Conservation (phyloP, 2,888 invertebrate genomes). For the Sarcophaga variegata region DNA sequence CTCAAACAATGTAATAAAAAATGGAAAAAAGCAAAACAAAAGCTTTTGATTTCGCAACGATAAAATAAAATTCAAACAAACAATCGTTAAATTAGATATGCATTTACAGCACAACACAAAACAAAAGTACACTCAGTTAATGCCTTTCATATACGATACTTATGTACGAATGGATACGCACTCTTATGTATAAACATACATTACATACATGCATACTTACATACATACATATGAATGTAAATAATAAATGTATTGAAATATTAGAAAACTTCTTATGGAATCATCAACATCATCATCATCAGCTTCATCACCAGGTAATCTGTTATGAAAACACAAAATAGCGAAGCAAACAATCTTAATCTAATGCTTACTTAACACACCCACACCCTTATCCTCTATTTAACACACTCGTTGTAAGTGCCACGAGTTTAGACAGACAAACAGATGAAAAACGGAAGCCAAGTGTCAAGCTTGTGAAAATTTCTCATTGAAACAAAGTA, state of each 20-base stretch:
- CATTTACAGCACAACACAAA: slow-evolving; percentile 29
- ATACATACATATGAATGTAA: slow-evolving; percentile 21
- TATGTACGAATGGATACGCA: slow-evolving; percentile 4
- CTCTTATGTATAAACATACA: not conserved
- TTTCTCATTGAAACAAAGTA: slow-evolving; percentile 50
- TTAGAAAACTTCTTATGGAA: slow-evolving; percentile 43
- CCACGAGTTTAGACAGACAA: not conserved
- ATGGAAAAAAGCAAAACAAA: not conserved
- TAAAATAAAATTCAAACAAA: slow-evolving; percentile 37
- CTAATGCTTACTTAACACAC: not conserved
- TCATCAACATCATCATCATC: slow-evolving; percentile 14
- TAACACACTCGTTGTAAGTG: slow-evolving; percentile 1
- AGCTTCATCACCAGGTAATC: slow-evolving; percentile 48
- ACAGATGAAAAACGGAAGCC: slow-evolving; percentile 62
- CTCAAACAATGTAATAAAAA: slow-evolving; percentile 39
- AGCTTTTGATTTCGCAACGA: slow-evolving; percentile 50
- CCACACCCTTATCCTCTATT: not conserved
- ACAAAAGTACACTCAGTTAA: slow-evolving; percentile 21
- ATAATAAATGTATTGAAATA: slow-evolving; percentile 45
- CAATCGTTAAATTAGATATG: slow-evolving; percentile 64
- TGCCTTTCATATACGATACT: not conserved
- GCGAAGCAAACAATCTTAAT: not conserved
- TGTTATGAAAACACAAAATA: slow-evolving; percentile 40
- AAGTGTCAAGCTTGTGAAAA: slow-evolving; percentile 63
- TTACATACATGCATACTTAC: not conserved